Base-by-base conservation (phyloP, 2,888 invertebrate genomes). In the Sisyra terminalis region DNA sequence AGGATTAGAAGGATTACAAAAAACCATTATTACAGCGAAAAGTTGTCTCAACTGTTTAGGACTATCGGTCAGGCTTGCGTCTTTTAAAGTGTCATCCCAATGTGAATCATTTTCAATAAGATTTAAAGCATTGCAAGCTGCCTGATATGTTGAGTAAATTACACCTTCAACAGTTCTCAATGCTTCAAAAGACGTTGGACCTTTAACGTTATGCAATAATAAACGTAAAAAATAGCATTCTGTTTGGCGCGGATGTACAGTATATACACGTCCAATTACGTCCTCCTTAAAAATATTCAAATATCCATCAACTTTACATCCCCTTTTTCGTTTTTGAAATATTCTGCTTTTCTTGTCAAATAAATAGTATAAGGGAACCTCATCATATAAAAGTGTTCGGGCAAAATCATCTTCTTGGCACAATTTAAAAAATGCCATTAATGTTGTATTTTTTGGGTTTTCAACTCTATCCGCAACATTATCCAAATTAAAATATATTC, bases 141-240 rank as follows among this genome's bases (percentile, higher is more conserved):
- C 46, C 46, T 32, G 49, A n/a, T n/a, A 49, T 15, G 46, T 0
- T 56, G 59, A 0, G 61, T 61, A 24, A 11, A 50, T n/a, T 30
- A 46, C 29, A n/a, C 54, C 52, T 40, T 29, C 10, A 14, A 37
- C 37, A n/a, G 37, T 37, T 16, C 39, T 11, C 13, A 58, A 40
- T 43, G 55, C 46, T 43, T 52, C 44, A 46, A 50, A 58, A 46
- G 49, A 51, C 31, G 40, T 52, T n/a, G 52, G 50, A 17, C 53
- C 56, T 47, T 48, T 50, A 1, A 55, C 46, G 24, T 51, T 47
- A 1, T 51, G 45, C 15, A 58, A 47, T 8, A 58, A 44, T 15
- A 56, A 41, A 29, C 54, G 46, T 9, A 57, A 44, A 42, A 50
- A 47, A 46, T 46, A 56, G 10, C 49, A 44, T 50, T 58, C 55